Percentiles rank a stretch among this genome's conserved stretches.
Evolutionary conservation across 1,140 invertebrate genomes (phyloP).

Genomic region (Proales similis): DNA sequence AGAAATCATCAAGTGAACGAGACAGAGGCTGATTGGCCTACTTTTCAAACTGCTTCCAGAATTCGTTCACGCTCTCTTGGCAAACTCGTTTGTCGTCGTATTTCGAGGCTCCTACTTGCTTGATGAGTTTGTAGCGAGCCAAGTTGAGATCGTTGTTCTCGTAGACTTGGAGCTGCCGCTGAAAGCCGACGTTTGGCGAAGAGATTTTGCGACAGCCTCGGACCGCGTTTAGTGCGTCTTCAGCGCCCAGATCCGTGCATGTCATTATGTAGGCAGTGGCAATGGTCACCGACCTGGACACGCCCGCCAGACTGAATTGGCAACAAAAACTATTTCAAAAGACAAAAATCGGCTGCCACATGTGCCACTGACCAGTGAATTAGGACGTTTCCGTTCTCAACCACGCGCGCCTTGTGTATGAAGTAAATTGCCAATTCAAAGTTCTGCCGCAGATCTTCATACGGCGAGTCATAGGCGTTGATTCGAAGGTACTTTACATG

Average conservation of each 20-base stretch:
- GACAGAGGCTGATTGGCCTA: background rate
- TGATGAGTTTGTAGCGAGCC: conserved; percentile 11
- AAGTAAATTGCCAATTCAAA: conserved; percentile 90
- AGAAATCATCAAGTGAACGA: background rate
- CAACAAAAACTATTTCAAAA: background rate
- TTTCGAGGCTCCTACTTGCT: conserved; percentile 21
- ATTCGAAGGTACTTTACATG: conserved; percentile 91
- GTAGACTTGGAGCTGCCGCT: conserved; percentile 83
- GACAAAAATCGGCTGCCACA: background rate
- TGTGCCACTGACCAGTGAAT: conserved; percentile 87
- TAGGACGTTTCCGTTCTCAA: conserved; percentile 79
- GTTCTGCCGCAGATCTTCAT: conserved; percentile 84
- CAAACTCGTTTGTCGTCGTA: conserved; percentile 35
- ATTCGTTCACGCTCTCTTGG: conserved; percentile 18
- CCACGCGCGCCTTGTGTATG: conserved; percentile 73
- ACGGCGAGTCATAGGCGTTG: conserved; percentile 79
- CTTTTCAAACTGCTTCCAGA: conserved; percentile 29
- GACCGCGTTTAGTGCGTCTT: conserved; percentile 83
- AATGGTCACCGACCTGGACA: conserved; percentile 88
- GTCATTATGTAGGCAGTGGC: conserved; percentile 91
- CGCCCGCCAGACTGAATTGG: conserved; percentile 73
- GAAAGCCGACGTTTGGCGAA: conserved; percentile 90
- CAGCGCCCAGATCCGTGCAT: conserved; percentile 76
- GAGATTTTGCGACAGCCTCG: conserved; percentile 77
- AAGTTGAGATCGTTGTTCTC: conserved; percentile 54